phyloP scores from a whole-genome alignment of 2,113 vertebrate genomes.

The Balaeniceps rex region DNA sequence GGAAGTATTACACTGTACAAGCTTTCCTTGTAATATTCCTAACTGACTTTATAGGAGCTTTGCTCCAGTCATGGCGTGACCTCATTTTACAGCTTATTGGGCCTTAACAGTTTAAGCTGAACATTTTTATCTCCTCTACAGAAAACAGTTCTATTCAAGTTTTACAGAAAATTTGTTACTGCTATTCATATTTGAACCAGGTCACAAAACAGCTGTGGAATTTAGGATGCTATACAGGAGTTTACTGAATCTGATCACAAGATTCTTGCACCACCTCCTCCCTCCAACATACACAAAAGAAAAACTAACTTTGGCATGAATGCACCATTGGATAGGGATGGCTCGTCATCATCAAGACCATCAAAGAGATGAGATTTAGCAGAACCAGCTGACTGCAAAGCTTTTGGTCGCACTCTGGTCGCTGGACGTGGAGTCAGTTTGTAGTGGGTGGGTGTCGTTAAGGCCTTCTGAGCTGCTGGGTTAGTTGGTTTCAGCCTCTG shows the following conservation, averaged over 20 bases:
- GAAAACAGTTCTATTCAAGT: not conserved
- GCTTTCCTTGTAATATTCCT: not conserved
- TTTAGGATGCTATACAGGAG: rapidly evolving
- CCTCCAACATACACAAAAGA: not conserved
- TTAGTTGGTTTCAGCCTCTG: slow-evolving; percentile 96
- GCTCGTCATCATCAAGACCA: slow-evolving; percentile 92
- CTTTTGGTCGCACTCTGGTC: slow-evolving; percentile 89
- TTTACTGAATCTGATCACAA: too few species aligned
- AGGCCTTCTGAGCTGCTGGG: slow-evolving; percentile 93
- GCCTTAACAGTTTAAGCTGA: not conserved
- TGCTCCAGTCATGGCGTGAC: not conserved
- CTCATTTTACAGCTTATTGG: not conserved
- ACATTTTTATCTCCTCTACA: not conserved
- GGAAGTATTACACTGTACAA: not conserved
- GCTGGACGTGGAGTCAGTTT: slow-evolving; percentile 91
- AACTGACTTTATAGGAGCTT: rapidly evolving
- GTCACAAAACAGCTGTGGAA: rapidly evolving
- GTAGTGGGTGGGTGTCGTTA: slow-evolving; percentile 93
- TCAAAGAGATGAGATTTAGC: slow-evolving; percentile 94
- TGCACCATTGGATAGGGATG: slow-evolving; percentile 83
- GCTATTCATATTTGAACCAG: not conserved
- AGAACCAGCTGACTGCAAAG: slow-evolving; percentile 82
- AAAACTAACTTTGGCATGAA: slow-evolving; percentile 89
- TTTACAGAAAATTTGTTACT: not conserved
- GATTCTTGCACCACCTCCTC: not conserved